Evolutionary conservation across 2,113 vertebrate species (phyloP).

Genomic region (Gobio gobio): DNA sequence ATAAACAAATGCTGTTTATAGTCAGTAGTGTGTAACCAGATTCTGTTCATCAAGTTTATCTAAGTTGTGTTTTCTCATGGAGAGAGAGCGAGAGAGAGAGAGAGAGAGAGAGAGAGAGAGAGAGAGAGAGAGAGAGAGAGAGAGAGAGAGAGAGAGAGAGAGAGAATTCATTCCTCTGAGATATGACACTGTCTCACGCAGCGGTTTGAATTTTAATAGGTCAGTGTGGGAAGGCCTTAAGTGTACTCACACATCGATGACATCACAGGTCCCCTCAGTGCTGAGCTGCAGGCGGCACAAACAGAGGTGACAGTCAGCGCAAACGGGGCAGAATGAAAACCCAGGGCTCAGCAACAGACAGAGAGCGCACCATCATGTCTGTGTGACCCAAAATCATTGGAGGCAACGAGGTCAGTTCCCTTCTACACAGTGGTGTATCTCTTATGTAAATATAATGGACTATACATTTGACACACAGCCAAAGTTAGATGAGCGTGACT

Average conservation of each 20-base stretch:
- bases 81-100: too few species aligned
- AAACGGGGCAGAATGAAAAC: constrained; percentile 10
- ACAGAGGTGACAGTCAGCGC: constrained; percentile 22
- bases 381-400: constrained; percentile 6
- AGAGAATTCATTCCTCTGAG: constrained; percentile 23
- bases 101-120: too few species aligned
- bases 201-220: constrained; percentile 22
- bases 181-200: background rate
- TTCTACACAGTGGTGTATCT: background rate
- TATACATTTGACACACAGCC: background rate
- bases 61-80: background rate
- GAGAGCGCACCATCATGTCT: background rate
- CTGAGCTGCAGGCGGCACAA: background rate
- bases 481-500: background rate
- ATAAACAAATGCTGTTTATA: constrained; percentile 24
- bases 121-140: background rate
- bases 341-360: constrained; percentile 20
- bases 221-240: constrained; percentile 19
- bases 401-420: background rate
- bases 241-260: constrained; percentile 17
- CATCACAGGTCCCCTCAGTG: constrained; percentile 25
- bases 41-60: constrained; percentile 9
- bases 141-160: background rate
- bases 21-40: constrained; percentile 4
- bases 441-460: background rate